A percentile compares a stretch with the other conserved stretches of the same genome.
Conservation (phyloP, 2,113 vertebrate species). For the Osmerus eperlanus region DNA sequence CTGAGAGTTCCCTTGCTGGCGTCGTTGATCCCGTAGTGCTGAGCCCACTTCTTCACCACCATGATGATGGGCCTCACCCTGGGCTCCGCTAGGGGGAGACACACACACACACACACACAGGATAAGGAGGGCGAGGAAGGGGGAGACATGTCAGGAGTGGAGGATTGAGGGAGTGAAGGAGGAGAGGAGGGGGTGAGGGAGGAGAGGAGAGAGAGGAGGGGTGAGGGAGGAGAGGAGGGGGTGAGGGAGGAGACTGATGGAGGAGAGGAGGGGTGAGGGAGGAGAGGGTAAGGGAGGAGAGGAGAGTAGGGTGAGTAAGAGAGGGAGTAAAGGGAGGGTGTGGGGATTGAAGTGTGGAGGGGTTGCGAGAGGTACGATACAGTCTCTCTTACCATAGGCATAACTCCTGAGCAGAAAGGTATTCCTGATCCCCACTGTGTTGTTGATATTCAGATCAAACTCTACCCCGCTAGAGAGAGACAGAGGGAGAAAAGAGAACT, state of each 20-base stretch:
- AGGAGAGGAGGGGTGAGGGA: no score
- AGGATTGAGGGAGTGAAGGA: no score
- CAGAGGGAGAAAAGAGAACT: background rate
- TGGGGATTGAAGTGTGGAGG: no score
- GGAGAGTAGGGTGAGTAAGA: no score
- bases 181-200: no score
- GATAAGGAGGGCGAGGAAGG: background rate
- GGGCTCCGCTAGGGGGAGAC: conserved; percentile 79
- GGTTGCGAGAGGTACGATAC: no score
- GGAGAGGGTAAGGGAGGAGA: no score
- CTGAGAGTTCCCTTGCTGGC: conserved; percentile 95
- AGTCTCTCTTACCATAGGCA: conserved; percentile 81
- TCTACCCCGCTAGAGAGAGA: conserved; percentile 80
- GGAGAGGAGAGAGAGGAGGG: no score
- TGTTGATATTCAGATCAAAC: conserved; percentile 98
- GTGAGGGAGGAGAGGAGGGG: no score
- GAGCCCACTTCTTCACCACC: conserved; percentile 93
- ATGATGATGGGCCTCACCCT: conserved; percentile 90
- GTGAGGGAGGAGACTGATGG: no score
- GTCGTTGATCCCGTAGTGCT: conserved; percentile 86
- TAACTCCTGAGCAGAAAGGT: conserved; percentile 96
- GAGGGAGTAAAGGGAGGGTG: no score
- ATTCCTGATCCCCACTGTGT: conserved; percentile 95
- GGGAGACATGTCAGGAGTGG: no score
- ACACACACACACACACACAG: background rate